A percentile compares a stretch with the other conserved stretches of the same genome.
Conservation (phyloP, 2,113 vertebrate species). For the Zootoca vivipara region DNA sequence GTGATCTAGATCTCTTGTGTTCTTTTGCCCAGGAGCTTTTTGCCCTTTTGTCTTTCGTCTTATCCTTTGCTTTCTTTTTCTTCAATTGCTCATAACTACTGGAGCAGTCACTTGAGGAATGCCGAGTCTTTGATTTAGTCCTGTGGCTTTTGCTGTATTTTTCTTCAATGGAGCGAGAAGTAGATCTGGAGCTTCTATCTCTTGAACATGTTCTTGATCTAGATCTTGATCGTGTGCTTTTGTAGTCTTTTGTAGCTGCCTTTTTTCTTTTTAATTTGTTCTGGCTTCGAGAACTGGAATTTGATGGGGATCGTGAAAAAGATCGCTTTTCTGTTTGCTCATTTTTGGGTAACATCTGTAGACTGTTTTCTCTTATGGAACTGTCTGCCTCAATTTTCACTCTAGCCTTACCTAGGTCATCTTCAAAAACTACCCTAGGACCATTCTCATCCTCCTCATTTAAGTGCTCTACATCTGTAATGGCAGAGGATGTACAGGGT, state of each 20-base stretch:
- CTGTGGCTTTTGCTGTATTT: slow-evolving; percentile 57
- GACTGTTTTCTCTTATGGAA: slow-evolving; percentile 44
- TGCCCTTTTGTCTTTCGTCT: slow-evolving; percentile 66
- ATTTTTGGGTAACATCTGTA: slow-evolving; percentile 44
- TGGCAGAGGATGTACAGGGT: slow-evolving; percentile 49
- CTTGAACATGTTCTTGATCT: slow-evolving; percentile 63
- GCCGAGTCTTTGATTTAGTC: slow-evolving; percentile 62
- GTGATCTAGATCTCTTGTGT: slow-evolving; percentile 71
- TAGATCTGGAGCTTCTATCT: slow-evolving; percentile 70
- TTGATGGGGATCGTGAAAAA: slow-evolving; percentile 71
- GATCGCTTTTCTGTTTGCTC: slow-evolving; percentile 58
- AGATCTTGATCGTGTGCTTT: slow-evolving; percentile 58
- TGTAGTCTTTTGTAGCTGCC: slow-evolving; percentile 51
- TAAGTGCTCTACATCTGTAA: slow-evolving; percentile 41
- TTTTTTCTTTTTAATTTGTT: slow-evolving; percentile 75
- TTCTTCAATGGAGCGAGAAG: slow-evolving; percentile 66
- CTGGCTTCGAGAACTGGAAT: slow-evolving; percentile 67
- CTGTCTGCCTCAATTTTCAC: slow-evolving; percentile 64
- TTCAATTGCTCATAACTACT: slow-evolving; percentile 76
- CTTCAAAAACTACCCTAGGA: slow-evolving; percentile 64
- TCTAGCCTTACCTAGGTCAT: slow-evolving; percentile 53
- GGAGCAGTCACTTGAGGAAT: slow-evolving; percentile 73
- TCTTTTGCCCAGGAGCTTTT: slow-evolving; percentile 74
- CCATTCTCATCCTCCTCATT: slow-evolving; percentile 56
- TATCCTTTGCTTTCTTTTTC: slow-evolving; percentile 71